phyloP scores from a whole-genome alignment of 2,797 vertebrate species.

The Onychomys torridus region DNA sequence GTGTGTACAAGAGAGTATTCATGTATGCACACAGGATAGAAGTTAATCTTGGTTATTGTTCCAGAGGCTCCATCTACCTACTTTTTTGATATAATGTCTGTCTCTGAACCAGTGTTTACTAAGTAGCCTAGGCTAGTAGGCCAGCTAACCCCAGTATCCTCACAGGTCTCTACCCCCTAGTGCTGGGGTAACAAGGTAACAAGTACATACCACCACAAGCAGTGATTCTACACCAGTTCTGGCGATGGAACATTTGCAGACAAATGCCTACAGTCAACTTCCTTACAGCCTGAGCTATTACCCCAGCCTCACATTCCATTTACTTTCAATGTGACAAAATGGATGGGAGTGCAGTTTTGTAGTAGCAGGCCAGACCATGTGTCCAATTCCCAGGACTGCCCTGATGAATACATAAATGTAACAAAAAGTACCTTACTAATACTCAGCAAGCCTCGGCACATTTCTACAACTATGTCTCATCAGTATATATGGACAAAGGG shows the following conservation, averaged over 20 bases:
- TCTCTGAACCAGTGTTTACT: neutral
- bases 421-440: slow-evolving; percentile 26
- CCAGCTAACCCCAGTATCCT: neutral
- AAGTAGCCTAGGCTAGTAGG: neutral
- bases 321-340: slow-evolving; percentile 16
- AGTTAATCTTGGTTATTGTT: neutral
- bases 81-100: neutral
- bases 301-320: neutral
- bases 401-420: neutral
- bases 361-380: neutral
- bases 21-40: neutral
- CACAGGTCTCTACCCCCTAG: no score
- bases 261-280: neutral
- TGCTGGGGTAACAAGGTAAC: neutral
- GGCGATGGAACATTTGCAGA: neutral
- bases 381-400: neutral
- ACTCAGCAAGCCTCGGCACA: slow-evolving; percentile 23
- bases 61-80: neutral
- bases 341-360: neutral
- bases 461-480: slow-evolving; percentile 21
- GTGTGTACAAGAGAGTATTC: neutral
- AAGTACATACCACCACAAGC: neutral
- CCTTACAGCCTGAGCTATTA: neutral
- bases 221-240: neutral
- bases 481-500: neutral